phyloP scores from a whole-genome alignment of 2,113 vertebrate species.

The Chiloscyllium plagiosum region DNA sequence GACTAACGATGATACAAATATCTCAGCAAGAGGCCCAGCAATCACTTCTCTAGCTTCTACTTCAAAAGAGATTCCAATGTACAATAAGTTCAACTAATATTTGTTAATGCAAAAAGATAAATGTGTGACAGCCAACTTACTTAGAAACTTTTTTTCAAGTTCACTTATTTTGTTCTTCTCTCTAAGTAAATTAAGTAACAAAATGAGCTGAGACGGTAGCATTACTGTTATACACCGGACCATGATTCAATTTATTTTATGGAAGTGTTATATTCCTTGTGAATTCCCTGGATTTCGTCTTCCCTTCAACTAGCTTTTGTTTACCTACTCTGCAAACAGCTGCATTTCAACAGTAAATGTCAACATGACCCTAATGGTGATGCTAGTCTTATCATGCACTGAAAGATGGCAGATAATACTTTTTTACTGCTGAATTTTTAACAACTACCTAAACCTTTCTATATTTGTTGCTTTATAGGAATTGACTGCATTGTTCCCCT shows the following conservation, averaged over 20 bases:
- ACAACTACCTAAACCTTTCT: background rate
- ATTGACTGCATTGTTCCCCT: background rate
- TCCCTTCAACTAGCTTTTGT: background rate
- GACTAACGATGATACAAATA: no score
- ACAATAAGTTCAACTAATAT: background rate
- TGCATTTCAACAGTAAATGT: background rate
- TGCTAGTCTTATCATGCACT: background rate
- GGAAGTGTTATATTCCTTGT: background rate
- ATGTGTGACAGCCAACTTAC: background rate
- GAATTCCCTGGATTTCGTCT: background rate
- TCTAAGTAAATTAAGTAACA: no score
- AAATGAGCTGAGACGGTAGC: background rate
- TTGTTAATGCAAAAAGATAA: background rate
- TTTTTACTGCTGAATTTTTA: slow-evolving; percentile 5
- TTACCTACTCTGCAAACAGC: background rate
- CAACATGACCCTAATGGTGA: slow-evolving; percentile 18
- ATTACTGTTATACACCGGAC: no score
- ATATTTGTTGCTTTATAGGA: background rate
- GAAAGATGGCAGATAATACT: background rate
- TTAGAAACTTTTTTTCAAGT: background rate
- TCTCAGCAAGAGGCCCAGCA: no score
- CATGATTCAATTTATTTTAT: background rate
- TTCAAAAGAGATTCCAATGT: no score
- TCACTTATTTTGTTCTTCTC: background rate
- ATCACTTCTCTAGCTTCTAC: no score